Base-by-base conservation (phyloP, 1,140 invertebrate species). In the Drosophila aff. region DNA sequence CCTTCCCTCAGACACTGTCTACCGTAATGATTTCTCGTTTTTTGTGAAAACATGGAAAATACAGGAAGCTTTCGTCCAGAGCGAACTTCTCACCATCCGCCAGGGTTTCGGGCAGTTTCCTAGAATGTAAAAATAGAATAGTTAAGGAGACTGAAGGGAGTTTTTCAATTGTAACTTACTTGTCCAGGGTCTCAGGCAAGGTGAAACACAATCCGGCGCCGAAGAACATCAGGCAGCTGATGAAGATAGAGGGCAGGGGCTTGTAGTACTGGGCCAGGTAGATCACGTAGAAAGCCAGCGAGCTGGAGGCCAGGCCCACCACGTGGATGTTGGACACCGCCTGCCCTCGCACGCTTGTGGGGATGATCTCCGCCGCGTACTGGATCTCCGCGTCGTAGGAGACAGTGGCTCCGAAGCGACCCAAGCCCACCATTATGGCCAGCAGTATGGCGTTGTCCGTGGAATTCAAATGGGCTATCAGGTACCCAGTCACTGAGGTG, bases 341-440 rank as follows among this genome's bases (percentile, higher is more conserved):
- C 81, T 94, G 94, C 0, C 93, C 94, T 15, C 95, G 91, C 0
- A 96, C 94, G 13, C 94, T 94, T 0, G 95, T 96, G 1, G 95
- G 95, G 36, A 95, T 94, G n/a, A 95, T 91, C 81, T 96, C 95
- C 3, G 95, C 95, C 9, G 95, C 95, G 79, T 96, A 96, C 65
- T 95, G 94, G 63, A 95, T 90, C 80, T 94, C 89, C 9, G 95
- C 94, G 79, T 95, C 94, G 85, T 95, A 96, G 5, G 95, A 94
- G 4, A 95, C 94, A 36, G 95, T 95, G 40, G 95, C 94, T 18
- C 94, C 94, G 66, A 95, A 94, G 40, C 95, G 93, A n/a, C 95
- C 95, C 50, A 95, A 76, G 4, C 95, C 93, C 13, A 87, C 61
- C 82, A 92, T 84, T 15, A 86, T 43, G 15, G 82, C 90, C 36